phyloP scores from a whole-genome alignment of 2,797 vertebrate genomes.

The Lepilemur septentrionalis region DNA sequence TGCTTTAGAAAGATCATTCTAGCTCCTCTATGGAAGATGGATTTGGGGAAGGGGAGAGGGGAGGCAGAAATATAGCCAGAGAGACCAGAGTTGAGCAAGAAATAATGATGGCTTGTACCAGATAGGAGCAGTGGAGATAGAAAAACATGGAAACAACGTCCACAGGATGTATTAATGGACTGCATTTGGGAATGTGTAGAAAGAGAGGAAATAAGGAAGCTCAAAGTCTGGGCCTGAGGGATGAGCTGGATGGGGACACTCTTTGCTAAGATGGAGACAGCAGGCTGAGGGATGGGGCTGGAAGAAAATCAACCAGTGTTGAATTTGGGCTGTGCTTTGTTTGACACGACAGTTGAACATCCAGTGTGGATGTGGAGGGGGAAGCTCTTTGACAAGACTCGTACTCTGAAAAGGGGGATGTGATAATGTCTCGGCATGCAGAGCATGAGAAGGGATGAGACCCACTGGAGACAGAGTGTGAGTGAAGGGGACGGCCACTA shows the following conservation, averaged over 20 bases:
- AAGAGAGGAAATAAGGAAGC: not conserved
- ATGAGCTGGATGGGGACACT: too few species aligned
- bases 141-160: not conserved
- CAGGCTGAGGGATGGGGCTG: too few species aligned
- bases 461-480: too few species aligned
- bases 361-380: not conserved
- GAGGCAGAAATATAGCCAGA: not conserved
- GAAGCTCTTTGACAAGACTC: not conserved
- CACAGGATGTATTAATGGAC: not conserved
- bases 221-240: too few species aligned
- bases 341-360: not conserved
- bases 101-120: not conserved
- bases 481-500: not conserved
- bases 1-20: not conserved
- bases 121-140: not conserved
- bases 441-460: not conserved
- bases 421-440: not conserved
- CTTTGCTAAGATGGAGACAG: not conserved
- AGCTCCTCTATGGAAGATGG: not conserved
- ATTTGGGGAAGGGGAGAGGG: not conserved
- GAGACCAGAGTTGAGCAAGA: not conserved
- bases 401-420: not conserved
- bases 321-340: not conserved
- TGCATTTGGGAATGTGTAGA: not conserved
- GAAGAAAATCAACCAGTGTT: not conserved